These are phyloP conservation scores for Carassius gibelio DNA, from an alignment of 2,113 vertebrate genomes.

Conservation along the genomic window DNA sequence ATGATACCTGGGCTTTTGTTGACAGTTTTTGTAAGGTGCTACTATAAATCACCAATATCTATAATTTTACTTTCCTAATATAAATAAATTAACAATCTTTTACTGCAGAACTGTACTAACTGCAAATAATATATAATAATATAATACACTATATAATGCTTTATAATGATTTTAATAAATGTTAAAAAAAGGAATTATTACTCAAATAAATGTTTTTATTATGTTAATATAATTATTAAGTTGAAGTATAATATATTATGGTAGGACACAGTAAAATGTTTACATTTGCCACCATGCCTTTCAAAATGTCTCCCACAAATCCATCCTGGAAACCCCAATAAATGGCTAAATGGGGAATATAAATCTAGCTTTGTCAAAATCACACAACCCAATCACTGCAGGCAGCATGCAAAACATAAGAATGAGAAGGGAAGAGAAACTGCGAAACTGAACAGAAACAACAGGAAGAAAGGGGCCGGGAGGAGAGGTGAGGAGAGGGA, in stretches of 20 bases:
- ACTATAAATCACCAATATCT: neutral
- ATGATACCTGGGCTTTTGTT: neutral
- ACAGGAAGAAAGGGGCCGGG: slow-evolving; percentile 8
- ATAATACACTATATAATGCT: neutral
- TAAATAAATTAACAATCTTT: neutral
- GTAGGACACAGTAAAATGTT: neutral
- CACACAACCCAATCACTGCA: slow-evolving; percentile 31
- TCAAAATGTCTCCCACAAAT: neutral
- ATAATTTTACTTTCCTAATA: neutral
- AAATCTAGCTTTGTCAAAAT: neutral
- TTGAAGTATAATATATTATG: neutral
- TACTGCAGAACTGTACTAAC: neutral
- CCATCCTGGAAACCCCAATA: neutral
- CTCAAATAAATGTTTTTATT: neutral
- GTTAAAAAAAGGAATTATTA: neutral
- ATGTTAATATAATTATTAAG: neutral
- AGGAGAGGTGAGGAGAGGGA: slow-evolving; percentile 24
- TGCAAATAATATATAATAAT: neutral
- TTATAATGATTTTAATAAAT: neutral
- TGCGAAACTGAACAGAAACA: neutral
- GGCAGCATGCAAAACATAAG: slow-evolving; percentile 49
- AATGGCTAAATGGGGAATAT: neutral
- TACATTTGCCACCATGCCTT: neutral
- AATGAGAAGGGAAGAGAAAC: neutral
- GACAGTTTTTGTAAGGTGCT: neutral